Evolutionary conservation across 1,140 invertebrate species (phyloP), one percentile per base, ranked within the genome.

Genomic region (Brachionus manjavacas): DNA sequence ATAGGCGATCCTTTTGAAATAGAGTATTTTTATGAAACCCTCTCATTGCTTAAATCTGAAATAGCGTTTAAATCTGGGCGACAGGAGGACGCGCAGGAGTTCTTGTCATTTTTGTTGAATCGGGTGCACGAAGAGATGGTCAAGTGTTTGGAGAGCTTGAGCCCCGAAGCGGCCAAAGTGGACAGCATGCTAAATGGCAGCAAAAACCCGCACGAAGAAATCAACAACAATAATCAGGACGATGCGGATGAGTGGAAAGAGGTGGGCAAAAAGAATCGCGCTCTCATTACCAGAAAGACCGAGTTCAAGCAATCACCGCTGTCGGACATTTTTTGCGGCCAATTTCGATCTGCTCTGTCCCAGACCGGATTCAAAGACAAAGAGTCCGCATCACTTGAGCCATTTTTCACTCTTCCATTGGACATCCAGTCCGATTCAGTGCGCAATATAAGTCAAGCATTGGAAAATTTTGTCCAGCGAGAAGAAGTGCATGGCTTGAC

Each of bases 111-210:
- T 89, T 91, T 98, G 68, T 91, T 97, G 1, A 97, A 98, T 89
- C 94, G 94, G 39, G 92, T 98, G 41, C 96, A 97, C 89, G 96
- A 98, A 89, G 96, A 98, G 91, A 97, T 98, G 95, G 90, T 95
- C 0, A 94, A 95, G 89, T 83, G 68, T 87, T n/a, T 85, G 83
- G 6, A 85, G 84, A 66, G 83, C 20, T 60, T 46, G 8, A 78
- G 68, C 31, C 16, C 25, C 46, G 49, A 28, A n/a, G 12, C 43
- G 78, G 76, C 93, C 94, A 68, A 74, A 35, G 8, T 8, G 7
- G 85, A 85, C 23, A 70, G 16, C 16, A 3, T 28, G n/a, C 1
- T 64, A 31, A 70, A 84, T 64, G 41, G 83, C 49, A 70, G 80
- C 14, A 35, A 70, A 64, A 80, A 70, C 11, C 39, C 41, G 39